A percentile compares a stretch with the other conserved stretches of the same genome.
Conservation (phyloP, 2,888 invertebrate species). For the Julus scanicus region DNA sequence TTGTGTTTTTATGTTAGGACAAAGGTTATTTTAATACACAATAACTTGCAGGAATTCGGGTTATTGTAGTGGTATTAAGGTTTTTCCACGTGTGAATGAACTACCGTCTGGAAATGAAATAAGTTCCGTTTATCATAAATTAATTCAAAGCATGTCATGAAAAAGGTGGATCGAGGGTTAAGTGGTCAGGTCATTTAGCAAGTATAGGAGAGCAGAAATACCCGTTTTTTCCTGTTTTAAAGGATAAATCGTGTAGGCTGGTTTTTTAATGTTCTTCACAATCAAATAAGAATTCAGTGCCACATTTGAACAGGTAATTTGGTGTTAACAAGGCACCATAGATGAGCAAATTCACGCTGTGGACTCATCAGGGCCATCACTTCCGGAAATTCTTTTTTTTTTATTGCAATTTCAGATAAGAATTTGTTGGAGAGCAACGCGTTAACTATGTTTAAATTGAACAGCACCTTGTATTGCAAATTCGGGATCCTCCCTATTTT, state of each 20-base stretch:
- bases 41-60: not conserved
- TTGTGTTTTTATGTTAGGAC: not conserved
- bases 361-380: no score
- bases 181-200: conserved; percentile 33
- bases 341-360: not conserved
- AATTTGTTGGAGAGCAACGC: not conserved
- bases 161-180: conserved; percentile 18
- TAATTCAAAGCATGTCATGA: not conserved
- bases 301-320: conserved; percentile 8
- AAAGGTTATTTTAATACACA: not conserved
- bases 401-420: not conserved
- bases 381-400: not conserved
- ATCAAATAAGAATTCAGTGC: not conserved
- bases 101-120: not conserved
- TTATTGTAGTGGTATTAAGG: not conserved
- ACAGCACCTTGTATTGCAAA: not conserved
- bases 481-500: not conserved
- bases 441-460: not conserved
- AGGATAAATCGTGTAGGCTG: conserved; percentile 12
- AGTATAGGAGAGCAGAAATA: conserved; percentile 7
- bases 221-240: not conserved
- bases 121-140: conserved; percentile 20
- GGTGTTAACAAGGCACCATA: not conserved
- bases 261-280: not conserved
- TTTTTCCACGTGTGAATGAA: conserved; percentile 18